A percentile compares a stretch with the other conserved stretches of the same genome.
These are phyloP conservation scores for Xestia c-nigrum DNA, from an alignment of 2,888 invertebrate species.

Conservation along the genomic window DNA sequence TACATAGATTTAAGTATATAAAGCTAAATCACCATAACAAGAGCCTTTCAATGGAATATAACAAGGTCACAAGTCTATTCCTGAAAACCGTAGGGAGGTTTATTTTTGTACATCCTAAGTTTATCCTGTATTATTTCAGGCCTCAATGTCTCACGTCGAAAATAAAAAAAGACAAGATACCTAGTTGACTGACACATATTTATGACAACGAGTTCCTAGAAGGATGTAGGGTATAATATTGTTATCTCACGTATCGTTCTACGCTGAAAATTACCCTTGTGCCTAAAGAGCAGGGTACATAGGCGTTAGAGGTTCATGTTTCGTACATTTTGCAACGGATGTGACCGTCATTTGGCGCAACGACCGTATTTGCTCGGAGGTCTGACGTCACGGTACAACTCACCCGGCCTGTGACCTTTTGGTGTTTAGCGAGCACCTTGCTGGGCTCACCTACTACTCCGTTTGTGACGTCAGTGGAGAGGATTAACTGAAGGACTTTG, in stretches of 20 bases:
- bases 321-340: slow-evolving; percentile 68
- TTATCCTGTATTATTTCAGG: slow-evolving; percentile 14
- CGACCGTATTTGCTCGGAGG: slow-evolving; percentile 64
- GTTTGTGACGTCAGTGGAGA: slow-evolving; percentile 55
- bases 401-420: slow-evolving; percentile 68
- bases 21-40: slow-evolving; percentile 30
- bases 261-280: slow-evolving; percentile 40
- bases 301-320: slow-evolving; percentile 50
- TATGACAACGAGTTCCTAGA: slow-evolving; percentile 17
- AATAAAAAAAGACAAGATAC: slow-evolving; percentile 24
- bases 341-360: slow-evolving; percentile 70
- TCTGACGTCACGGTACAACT: slow-evolving; percentile 65
- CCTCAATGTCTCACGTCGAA: slow-evolving; percentile 6
- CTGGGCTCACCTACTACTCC: slow-evolving; percentile 50
- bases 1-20: slow-evolving; percentile 28
- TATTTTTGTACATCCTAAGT: slow-evolving; percentile 32
- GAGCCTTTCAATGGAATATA: slow-evolving; percentile 22
- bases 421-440: slow-evolving; percentile 62
- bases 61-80: slow-evolving; percentile 13
- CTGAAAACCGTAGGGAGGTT: slow-evolving; percentile 10
- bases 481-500: slow-evolving; percentile 54
- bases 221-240: slow-evolving; percentile 37
- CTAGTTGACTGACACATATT: slow-evolving; percentile 19
- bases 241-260: slow-evolving; percentile 46
- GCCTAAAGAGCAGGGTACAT: slow-evolving; percentile 32